phyloP scores from a whole-genome alignment of 2,113 vertebrate species.

The Tychaedon coryphoeus region DNA sequence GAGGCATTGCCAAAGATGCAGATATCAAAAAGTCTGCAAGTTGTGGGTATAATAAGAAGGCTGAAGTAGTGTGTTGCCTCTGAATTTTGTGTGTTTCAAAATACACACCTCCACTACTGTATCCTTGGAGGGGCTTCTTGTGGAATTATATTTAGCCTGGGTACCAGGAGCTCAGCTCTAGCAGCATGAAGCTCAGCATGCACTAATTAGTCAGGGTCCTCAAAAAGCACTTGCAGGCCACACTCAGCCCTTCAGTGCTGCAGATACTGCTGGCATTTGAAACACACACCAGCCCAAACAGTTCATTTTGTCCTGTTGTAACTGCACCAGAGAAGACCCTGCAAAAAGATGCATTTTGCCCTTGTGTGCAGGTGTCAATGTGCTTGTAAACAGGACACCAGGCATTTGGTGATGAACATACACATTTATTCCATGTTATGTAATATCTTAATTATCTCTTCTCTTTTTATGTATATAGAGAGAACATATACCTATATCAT shows the following conservation, averaged over 20 bases:
- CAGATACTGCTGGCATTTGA: background rate
- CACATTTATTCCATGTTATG: background rate
- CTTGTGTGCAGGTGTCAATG: background rate
- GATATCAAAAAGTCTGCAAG: background rate
- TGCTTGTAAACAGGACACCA: background rate
- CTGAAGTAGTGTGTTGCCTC: background rate
- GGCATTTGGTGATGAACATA: background rate
- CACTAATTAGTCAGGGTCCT: background rate
- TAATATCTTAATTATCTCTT: background rate
- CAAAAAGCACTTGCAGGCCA: background rate
- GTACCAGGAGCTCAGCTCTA: background rate
- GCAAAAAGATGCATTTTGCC: background rate
- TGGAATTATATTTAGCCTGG: constrained; percentile 1
- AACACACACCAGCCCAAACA: background rate
- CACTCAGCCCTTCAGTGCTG: background rate
- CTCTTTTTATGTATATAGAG: background rate
- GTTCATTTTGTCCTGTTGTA: background rate
- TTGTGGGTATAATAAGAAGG: background rate
- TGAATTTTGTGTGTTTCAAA: background rate
- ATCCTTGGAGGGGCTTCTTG: background rate
- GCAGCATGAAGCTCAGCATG: constrained; percentile 14
- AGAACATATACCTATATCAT: background rate
- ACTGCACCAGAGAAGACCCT: background rate
- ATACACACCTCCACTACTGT: background rate
- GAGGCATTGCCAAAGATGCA: background rate